Evolutionary conservation across 2,113 vertebrate genomes (phyloP), one percentile per base, ranked within the genome.

Genomic region (Trochalopteron elliotii): DNA sequence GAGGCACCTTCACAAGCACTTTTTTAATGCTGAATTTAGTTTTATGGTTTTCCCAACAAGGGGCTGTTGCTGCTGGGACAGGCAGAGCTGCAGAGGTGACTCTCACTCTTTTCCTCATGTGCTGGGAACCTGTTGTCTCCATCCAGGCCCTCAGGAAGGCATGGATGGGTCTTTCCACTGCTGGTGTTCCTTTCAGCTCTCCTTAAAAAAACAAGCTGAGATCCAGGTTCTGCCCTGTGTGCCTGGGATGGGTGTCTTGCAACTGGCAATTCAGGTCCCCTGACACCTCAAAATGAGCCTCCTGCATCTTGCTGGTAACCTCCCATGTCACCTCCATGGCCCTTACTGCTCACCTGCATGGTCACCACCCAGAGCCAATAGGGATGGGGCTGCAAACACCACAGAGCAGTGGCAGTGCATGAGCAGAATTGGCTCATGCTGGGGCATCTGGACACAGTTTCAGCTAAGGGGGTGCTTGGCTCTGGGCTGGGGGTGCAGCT

Each of bases 261-360:
- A 53, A 14, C 27, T 8, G 8, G 52, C 2, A 4, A 8, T 81
- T 35, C 0, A 0, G 4, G 35, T 81, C 53, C 44, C 22, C 27
- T 47, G 53, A 27, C 30, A 56, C 33, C 15, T 81, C 6, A 4
- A 31, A 67, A 68, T 31, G 27, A 84, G 9, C 55, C 50, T 87
- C 9, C 24, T 64, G 27, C 13, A 7, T 78, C 59, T 77, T 74
- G 16, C 10, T 87, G 49, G 5, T 87, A 20, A 55, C 23, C 12
- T 77, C 22, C 25, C 6, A 2, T 37, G 27, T 78, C 33, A 87
- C 16, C 13, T 63, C 24, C 16, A 2, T 19, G 35, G 44, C 80
- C 33, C 22, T 53, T 63, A 31, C 53, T 40, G 47, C 57, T 83
- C 28, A 44, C 25, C 11, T 59, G 12, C 15, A 1, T 40, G 12